These are phyloP conservation scores for Drosophila subpulchrella DNA, from an alignment of 1,140 invertebrate species.

Conservation along the genomic window DNA sequence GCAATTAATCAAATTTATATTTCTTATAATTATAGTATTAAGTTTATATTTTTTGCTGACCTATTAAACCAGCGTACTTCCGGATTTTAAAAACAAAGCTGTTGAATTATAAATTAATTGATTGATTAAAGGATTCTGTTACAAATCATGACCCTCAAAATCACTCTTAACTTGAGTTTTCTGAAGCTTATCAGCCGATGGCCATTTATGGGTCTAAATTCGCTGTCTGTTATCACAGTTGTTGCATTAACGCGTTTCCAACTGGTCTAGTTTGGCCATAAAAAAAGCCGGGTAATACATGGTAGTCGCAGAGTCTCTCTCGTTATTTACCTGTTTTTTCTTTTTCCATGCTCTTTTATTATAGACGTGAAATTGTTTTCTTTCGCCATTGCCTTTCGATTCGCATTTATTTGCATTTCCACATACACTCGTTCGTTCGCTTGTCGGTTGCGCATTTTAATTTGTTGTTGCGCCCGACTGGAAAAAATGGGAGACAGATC, in stretches of 20 bases:
- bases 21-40: too few relatives aligned
- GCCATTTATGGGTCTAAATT: not conserved
- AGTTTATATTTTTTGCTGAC: too few relatives aligned
- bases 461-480: constrained; percentile 26
- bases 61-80: too few relatives aligned
- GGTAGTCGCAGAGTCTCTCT: not conserved
- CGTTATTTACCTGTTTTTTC: constrained; percentile 15
- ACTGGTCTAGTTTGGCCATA: not conserved
- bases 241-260: not conserved
- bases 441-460: constrained; percentile 34
- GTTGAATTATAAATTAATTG: too few relatives aligned
- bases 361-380: constrained; percentile 36
- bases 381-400: constrained; percentile 25
- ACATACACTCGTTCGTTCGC: constrained; percentile 15
- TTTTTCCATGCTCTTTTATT: constrained; percentile 5
- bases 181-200: not conserved
- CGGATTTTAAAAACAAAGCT: too few relatives aligned
- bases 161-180: too few relatives aligned
- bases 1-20: too few relatives aligned
- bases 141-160: not conserved
- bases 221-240: not conserved
- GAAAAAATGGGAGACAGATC: constrained; percentile 37
- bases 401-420: constrained; percentile 46
- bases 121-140: too few relatives aligned
- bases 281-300: not conserved